phyloP scores from a whole-genome alignment of 2,797 vertebrate genomes.

The Syngnathus acus region DNA sequence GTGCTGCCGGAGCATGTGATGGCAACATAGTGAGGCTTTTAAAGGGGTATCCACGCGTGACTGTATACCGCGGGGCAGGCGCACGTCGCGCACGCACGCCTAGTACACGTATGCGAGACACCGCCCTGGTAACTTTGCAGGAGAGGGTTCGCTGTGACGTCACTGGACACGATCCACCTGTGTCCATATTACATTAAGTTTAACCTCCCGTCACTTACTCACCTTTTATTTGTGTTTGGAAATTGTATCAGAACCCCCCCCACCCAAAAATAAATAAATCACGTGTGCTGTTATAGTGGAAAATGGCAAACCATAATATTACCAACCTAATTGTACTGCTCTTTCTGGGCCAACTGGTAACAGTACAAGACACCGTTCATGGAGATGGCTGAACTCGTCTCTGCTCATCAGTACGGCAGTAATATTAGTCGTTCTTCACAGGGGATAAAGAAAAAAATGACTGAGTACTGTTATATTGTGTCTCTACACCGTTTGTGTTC shows the following conservation, averaged over 20 bases:
- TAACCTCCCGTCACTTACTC: background rate
- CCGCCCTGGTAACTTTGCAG: constrained; percentile 27
- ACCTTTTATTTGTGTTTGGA: background rate
- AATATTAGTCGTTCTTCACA: background rate
- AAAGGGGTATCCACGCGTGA: constrained; percentile 61
- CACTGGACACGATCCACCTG: background rate
- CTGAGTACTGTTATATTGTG: background rate
- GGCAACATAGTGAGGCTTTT: constrained; percentile 62
- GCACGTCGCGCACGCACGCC: background rate
- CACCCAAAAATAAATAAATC: too few species aligned
- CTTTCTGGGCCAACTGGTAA: too few species aligned
- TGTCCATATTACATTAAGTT: background rate
- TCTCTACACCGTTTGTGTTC: too few species aligned
- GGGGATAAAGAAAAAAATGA: background rate
- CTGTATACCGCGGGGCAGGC: background rate
- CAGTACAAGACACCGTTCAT: too few species aligned
- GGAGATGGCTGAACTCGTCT: background rate
- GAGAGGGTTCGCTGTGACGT: constrained; percentile 15
- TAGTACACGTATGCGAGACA: background rate
- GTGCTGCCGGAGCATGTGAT: constrained; percentile 59
- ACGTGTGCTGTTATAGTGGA: too few species aligned
- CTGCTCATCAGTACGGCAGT: background rate
- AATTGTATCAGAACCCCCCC: too few species aligned
- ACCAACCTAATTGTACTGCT: too few species aligned
- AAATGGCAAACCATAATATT: too few species aligned